Base-by-base conservation (phyloP, 2,888 invertebrate genomes). In the Agrotis exclamationis region DNA sequence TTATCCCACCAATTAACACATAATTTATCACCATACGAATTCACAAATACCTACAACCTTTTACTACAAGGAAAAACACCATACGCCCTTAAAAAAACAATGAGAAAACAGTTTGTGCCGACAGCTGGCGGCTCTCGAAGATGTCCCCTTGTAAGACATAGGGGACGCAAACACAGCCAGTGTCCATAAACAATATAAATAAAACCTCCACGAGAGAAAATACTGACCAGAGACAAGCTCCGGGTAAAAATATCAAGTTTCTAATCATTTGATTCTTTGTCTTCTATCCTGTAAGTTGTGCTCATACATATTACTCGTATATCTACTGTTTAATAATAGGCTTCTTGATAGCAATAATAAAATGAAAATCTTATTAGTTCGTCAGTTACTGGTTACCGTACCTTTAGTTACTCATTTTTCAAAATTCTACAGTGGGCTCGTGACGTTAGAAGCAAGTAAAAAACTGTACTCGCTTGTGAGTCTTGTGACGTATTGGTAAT, bases 151-250 rank as follows among this genome's bases (percentile, higher is more conserved):
- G 76, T 76, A 62, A 75, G 70, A 77, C 80, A 77, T 69, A 51
- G 54, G 80, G 72, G 66, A 73, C 54, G 51, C 57, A 80, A 70
- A 74, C 77, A 80, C 60, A 64, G 60, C 63, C 39, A 73, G 54
- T 76, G 80, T 79, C 72, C 47, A 76, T 76, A 80, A n/a, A 66
- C 65, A 80, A 64, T 56, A 76, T 80, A 80, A 80, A 80, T 64
- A 80, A 73, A 79, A 51, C 73, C 57, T 13, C 53, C 7, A 28
- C 57, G 22, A 67, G 57, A 63, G 76, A 72, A 79, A 80, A 79
- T 64, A 79, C 71, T 47, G 66, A 47, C 50, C 57, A 69, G 45
- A 50, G 39, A 58, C 22, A 65, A 66, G 45, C 45, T 59, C n/a
- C 24, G 6, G 20, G 47, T 50, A 33, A 45, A 72, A 76, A 63